A percentile compares a stretch with the other conserved stretches of the same genome.
Conservation (phyloP, 2,113 vertebrate species). For the Pampusana beccarii region DNA sequence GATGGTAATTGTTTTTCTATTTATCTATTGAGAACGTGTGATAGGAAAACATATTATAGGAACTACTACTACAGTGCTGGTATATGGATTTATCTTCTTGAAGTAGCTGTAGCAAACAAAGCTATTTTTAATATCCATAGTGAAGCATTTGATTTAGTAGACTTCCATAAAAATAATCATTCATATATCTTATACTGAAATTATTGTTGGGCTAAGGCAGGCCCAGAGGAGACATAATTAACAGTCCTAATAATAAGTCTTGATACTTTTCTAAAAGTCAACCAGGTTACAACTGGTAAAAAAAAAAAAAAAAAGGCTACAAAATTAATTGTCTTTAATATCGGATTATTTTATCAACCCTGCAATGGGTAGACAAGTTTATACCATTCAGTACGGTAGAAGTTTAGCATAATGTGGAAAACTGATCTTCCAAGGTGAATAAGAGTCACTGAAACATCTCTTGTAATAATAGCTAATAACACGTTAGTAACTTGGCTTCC, state of each 20-base stretch:
- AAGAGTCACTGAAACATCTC: not conserved
- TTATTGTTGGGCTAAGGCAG: not conserved
- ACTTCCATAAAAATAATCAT: not conserved
- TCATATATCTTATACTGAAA: not conserved
- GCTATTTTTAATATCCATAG: not conserved
- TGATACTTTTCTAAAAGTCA: not conserved
- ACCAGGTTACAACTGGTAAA: not conserved
- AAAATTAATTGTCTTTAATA: not conserved
- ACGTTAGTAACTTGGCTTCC: not conserved
- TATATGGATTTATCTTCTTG: not conserved
- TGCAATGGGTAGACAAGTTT: not conserved
- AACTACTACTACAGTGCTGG: not conserved
- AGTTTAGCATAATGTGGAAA: not conserved
- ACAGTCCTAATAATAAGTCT: not conserved
- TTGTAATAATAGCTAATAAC: slow-evolving; percentile 17
- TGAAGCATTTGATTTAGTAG: not conserved
- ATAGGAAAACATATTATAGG: not conserved
- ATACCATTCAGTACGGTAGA: not conserved
- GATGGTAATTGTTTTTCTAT: not conserved
- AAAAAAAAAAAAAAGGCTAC: not conserved
- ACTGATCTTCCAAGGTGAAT: not conserved
- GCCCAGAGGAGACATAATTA: not conserved
- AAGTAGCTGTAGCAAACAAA: not conserved
- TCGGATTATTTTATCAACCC: not conserved
- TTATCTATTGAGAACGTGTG: not conserved